Evolutionary conservation across 2,888 invertebrate genomes (phyloP), one percentile per base, ranked within the genome.

Genomic region (Amphiduros pacificus): DNA sequence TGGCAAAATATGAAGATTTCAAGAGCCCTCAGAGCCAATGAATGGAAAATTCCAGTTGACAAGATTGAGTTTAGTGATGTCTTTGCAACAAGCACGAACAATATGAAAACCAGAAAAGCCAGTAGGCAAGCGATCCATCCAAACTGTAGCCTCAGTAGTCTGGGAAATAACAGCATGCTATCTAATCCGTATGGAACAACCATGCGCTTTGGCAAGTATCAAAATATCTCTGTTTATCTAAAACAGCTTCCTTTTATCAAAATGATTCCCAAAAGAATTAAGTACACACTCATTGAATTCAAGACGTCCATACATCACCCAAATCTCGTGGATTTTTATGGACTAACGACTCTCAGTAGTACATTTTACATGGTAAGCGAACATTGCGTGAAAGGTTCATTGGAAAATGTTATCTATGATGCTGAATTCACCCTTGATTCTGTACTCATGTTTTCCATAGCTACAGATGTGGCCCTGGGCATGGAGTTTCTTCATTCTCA

Each of bases 281-380:
- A n/a, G n/a, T n/a, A n/a, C n/a, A n/a, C n/a, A n/a, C n/a, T n/a
- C n/a, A n/a, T n/a, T n/a, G n/a, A n/a, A n/a, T n/a, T n/a, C n/a
- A n/a, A n/a, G n/a, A n/a, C n/a, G n/a, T n/a, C n/a, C n/a, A n/a
- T 78, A 5, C 54, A 64, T 22, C 77, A 79, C 48, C 24, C 24
- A 11, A 78, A 79, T 63, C 66, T 80, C 1, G 69, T 74, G 29
- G 60, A 67, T 14, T 76, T 80, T 52, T 72, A 70, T 66, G 80
- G 79, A 3, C 61, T 79, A 11, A 74, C 77, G 2, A 64, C 70
- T 22, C 49, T 71, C 5, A 71, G 73, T 24, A 55, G 49, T 2
- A 64, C 64, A 5, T 20, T 48, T 2, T 68, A 59, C 11, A 69
- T 77, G 31, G 63, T 69, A 29, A 70, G 73, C 26, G 75, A 76